Conservation (phyloP, 64 coral and sea anemone species). For the Pocillopora verrucosa region DNA sequence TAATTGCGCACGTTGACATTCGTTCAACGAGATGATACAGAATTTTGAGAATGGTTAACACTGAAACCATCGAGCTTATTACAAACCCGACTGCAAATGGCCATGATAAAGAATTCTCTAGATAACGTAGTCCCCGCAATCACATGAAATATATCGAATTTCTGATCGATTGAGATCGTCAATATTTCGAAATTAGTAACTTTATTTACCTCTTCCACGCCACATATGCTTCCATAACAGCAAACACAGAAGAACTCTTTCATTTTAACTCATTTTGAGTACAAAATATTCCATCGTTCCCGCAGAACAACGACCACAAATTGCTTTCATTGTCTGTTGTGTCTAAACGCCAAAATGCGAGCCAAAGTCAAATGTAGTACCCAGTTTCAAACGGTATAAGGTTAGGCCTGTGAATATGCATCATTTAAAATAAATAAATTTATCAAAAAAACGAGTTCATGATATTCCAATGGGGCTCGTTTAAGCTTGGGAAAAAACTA, state of each 20-base stretch:
- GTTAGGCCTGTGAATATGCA: not conserved
- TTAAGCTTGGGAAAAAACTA: too few relatives aligned
- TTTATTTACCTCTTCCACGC: constrained; percentile 13
- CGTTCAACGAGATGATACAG: too few relatives aligned
- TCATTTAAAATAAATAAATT: too few relatives aligned
- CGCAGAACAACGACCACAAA: not conserved
- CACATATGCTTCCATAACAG: constrained; percentile 27
- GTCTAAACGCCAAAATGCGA: not conserved
- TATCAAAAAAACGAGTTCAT: too few relatives aligned
- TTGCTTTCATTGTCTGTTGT: not conserved
- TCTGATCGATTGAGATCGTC: not conserved
- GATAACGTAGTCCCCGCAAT: not conserved
- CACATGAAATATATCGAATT: not conserved
- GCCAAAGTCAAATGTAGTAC: not conserved
- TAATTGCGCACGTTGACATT: too few relatives aligned
- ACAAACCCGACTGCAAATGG: not conserved
- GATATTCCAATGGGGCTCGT: too few relatives aligned
- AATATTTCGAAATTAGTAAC: not conserved
- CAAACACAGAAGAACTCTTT: constrained; percentile 16
- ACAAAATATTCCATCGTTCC: not conserved
- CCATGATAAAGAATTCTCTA: not conserved
- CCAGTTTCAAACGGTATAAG: not conserved
- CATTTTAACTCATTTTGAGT: constrained; percentile 31
- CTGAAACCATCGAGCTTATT: not conserved
- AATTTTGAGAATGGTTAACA: not conserved